phyloP scores from a whole-genome alignment of 2,888 invertebrate species.

The Crematogaster levior region DNA sequence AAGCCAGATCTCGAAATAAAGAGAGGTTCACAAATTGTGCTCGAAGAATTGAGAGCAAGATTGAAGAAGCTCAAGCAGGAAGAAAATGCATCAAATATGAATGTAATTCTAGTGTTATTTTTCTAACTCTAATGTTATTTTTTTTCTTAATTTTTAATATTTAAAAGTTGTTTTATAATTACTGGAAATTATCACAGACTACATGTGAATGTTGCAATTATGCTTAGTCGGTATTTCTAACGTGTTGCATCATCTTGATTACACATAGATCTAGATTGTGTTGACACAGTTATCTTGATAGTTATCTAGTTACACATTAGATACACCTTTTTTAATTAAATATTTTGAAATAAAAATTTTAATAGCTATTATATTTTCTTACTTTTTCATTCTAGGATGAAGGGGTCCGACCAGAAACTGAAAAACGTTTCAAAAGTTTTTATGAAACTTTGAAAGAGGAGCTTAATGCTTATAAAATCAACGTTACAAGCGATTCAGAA shows the following conservation, averaged over 20 bases:
- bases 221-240: neutral
- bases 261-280: too few relatives aligned
- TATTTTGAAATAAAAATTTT: neutral
- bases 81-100: conserved; percentile 63
- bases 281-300: too few relatives aligned
- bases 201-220: neutral
- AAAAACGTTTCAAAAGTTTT: conserved; percentile 36
- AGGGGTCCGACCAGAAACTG: conserved; percentile 54
- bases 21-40: conserved; percentile 75
- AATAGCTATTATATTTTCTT: neutral
- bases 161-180: neutral
- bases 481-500: conserved; percentile 90
- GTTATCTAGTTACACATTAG: too few relatives aligned
- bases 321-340: neutral
- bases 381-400: conserved; percentile 79
- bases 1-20: conserved; percentile 73
- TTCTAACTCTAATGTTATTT: neutral
- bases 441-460: conserved; percentile 90
- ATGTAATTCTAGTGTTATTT: conserved; percentile 59
- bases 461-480: conserved; percentile 88
- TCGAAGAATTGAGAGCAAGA: conserved; percentile 80
- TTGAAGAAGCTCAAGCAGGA: conserved; percentile 81
- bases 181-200: neutral
- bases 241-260: neutral
- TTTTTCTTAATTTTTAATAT: neutral